These are phyloP conservation scores for Yponomeuta evonymella DNA, from an alignment of 2,888 invertebrate genomes.

Conservation along the genomic window DNA sequence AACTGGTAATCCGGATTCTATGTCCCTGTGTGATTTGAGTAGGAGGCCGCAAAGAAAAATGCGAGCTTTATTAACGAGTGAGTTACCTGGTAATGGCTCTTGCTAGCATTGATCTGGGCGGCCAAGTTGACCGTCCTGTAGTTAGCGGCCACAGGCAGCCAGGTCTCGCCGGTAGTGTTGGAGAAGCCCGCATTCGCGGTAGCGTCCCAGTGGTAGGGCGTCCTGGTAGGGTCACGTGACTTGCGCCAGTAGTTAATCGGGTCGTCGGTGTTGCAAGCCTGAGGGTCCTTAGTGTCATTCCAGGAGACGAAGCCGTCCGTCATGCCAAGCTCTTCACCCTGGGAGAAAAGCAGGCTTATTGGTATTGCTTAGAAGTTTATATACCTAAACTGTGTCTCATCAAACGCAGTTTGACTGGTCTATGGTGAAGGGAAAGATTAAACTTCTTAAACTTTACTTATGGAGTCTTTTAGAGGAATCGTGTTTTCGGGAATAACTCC, in stretches of 20 bases:
- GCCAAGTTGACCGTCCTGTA: conserved; percentile 77
- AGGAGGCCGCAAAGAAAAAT: too few relatives aligned
- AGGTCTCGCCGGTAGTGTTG: conserved; percentile 46
- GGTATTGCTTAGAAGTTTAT: not conserved
- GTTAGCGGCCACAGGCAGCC: conserved; percentile 78
- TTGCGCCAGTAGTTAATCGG: conserved; percentile 71
- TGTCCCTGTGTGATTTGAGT: too few relatives aligned
- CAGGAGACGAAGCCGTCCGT: conserved; percentile 78
- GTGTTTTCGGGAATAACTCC: too few relatives aligned
- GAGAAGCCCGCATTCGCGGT: conserved; percentile 70
- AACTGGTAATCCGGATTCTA: too few relatives aligned
- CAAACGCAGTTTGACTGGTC: too few relatives aligned
- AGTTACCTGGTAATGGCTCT: conserved; percentile 72
- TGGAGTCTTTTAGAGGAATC: too few relatives aligned
- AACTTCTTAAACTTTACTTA: too few relatives aligned
- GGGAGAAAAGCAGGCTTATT: conserved; percentile 25
- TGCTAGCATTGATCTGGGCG: conserved; percentile 46
- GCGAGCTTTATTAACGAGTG: conserved; percentile 28
- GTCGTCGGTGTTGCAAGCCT: conserved; percentile 80
- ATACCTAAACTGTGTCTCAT: too few relatives aligned
- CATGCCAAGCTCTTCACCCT: conserved; percentile 92
- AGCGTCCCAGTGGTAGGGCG: conserved; percentile 80
- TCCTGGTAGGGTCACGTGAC: conserved; percentile 79
- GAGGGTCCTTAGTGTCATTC: conserved; percentile 79
- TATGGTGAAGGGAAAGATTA: too few relatives aligned